Conservation (phyloP, 2,888 invertebrate species). For the Arge pagana region DNA sequence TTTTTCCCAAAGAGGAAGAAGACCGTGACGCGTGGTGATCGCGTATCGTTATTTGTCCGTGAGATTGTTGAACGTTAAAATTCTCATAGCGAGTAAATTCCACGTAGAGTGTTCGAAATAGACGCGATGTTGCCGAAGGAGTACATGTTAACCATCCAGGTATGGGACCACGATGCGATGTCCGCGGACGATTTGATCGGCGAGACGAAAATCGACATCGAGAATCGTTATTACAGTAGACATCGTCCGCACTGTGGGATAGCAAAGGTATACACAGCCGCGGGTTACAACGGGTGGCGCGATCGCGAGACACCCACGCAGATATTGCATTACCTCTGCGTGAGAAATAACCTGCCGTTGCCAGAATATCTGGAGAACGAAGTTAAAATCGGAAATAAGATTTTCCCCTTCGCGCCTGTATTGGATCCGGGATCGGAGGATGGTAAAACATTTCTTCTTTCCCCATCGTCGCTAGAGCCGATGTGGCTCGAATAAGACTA, state of each 20-base stretch:
- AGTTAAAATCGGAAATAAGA: slow-evolving; percentile 62
- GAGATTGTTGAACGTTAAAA: not conserved
- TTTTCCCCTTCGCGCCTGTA: slow-evolving; percentile 43
- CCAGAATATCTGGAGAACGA: slow-evolving; percentile 62
- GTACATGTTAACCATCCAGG: slow-evolving; percentile 71
- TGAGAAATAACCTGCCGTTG: slow-evolving; percentile 65
- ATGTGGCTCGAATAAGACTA: not conserved
- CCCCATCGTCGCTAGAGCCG: not conserved
- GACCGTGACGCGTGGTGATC: not conserved
- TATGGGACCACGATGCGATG: slow-evolving; percentile 75
- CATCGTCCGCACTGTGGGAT: slow-evolving; percentile 83
- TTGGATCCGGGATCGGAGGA: slow-evolving; percentile 6
- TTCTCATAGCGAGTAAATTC: slow-evolving; percentile 20
- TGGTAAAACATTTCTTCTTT: slow-evolving; percentile 5
- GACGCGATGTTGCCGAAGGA: slow-evolving; percentile 76
- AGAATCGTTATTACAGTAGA: slow-evolving; percentile 80
- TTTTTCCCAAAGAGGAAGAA: too few relatives aligned
- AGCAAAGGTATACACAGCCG: slow-evolving; percentile 67
- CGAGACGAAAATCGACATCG: slow-evolving; percentile 82
- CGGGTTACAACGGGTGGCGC: slow-evolving; percentile 79
- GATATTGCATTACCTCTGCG: slow-evolving; percentile 74
- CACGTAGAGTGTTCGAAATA: slow-evolving; percentile 73
- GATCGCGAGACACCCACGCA: slow-evolving; percentile 73
- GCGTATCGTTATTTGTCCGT: not conserved
- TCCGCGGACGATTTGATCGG: slow-evolving; percentile 81